A percentile compares a stretch with the other conserved stretches of the same genome.
phyloP scores from a whole-genome alignment of 2,113 vertebrate genomes.

The Lichenostomus cassidix region DNA sequence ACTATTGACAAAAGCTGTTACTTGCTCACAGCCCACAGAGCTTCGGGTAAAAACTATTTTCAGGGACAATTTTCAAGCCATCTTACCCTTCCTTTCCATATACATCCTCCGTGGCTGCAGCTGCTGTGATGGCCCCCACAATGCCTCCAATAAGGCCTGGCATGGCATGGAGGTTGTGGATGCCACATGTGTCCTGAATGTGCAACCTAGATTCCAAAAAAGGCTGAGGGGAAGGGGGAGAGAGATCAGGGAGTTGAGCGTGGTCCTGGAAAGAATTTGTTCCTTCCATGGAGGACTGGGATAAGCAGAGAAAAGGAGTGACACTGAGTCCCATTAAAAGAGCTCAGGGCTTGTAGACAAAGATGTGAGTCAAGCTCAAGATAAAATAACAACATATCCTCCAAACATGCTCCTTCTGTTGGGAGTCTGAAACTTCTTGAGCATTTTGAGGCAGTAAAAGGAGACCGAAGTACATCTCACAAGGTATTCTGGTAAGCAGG shows the following conservation, averaged over 20 bases:
- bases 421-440: not conserved
- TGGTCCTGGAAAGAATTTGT: not conserved
- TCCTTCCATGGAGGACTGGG: not conserved
- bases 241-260: not conserved
- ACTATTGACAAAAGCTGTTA: not conserved
- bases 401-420: not conserved
- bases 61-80: not conserved
- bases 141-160: conserved; percentile 91
- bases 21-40: not conserved
- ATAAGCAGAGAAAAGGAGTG: not conserved
- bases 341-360: not conserved
- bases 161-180: conserved; percentile 93
- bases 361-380: not conserved
- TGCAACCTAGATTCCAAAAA: conserved; percentile 84
- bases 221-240: conserved; percentile 73
- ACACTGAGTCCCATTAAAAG: not conserved
- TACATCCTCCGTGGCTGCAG: conserved; percentile 70
- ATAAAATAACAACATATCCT: not conserved
- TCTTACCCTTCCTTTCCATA: conserved; percentile 85
- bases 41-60: not conserved
- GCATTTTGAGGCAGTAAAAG: not conserved
- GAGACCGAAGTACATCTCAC: not conserved
- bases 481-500: not conserved
- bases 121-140: conserved; percentile 86
- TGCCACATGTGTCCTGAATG: conserved; percentile 93